Evolutionary conservation across 2,113 vertebrate genomes (phyloP).

Genomic region (Tapirus terrestris): DNA sequence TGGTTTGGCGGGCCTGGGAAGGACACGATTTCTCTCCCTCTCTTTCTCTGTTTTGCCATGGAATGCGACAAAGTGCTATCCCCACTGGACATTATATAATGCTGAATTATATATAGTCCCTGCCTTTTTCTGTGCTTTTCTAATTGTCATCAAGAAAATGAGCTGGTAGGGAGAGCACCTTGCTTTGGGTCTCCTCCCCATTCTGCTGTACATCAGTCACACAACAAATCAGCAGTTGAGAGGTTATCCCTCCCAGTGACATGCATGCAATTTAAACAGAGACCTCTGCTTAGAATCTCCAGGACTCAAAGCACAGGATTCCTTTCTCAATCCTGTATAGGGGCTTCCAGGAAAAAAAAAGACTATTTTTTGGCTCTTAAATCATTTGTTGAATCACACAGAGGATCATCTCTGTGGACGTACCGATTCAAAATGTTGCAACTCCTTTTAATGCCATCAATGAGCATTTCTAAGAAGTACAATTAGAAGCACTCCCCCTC

Average conservation of each 20-base stretch:
- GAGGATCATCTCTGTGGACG: neutral
- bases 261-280: neutral
- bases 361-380: neutral
- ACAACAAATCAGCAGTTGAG: neutral
- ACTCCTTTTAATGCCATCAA: neutral
- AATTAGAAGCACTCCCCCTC: neutral
- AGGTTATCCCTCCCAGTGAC: neutral
- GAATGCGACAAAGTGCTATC: neutral
- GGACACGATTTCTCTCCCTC: neutral
- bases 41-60: neutral
- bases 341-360: neutral
- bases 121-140: neutral
- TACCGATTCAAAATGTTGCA: neutral
- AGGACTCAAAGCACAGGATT: neutral
- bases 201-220: neutral
- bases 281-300: neutral
- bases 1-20: neutral
- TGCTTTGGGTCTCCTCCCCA: neutral
- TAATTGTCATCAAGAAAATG: slow-evolving; percentile 30
- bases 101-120: neutral
- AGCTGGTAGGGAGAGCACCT: neutral
- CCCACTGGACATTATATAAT: neutral
- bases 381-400: neutral
- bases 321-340: neutral
- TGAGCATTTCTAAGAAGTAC: neutral